Evolutionary conservation across 2,888 invertebrate genomes (phyloP), one percentile per base, ranked within the genome.

Genomic region (Actias luna): DNA sequence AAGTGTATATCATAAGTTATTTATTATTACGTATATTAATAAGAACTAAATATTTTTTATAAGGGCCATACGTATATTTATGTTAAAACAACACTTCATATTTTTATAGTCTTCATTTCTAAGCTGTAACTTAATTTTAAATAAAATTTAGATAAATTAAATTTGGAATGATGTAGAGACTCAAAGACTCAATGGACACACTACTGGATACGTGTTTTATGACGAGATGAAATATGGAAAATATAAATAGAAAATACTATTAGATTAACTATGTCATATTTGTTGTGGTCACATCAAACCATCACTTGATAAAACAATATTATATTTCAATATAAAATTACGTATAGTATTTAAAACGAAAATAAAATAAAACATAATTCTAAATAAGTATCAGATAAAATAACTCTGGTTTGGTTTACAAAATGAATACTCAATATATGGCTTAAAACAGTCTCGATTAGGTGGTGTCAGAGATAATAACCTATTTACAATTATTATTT

Each of bases 401-500:
- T 59, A 52, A 67, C 66, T 68, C 68, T 66, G 62, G 64, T 71
- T 62, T 69, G 59, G n/a, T 29, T 55, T 55, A 58, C 65, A 72
- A 63, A 64, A 64, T 75, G 69, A 78, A 80, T 77, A 79, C 75
- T 78, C 74, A 78, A 70, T 73, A 75, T 87, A 89, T 90, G 89
- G 89, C 90, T 80, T 76, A 84, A 73, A 83, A 88, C 89, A 90
- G 90, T 89, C 85, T 83, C 87, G 80, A 85, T 72, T 79, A 79
- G 84, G 84, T 85, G 83, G 83, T 71, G 63, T 67, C 61, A 67
- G 73, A 67, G 66, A 72, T 63, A 68, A 71, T 66, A 74, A 77
- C 22, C 25, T 50, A 46, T 72, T 68, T 80, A 78, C 73, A 75
- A 73, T 71, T 75, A 74, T 77, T 81, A 84, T 82, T 77, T 81